Percentiles rank a stretch among this genome's conserved stretches.
phyloP scores from a whole-genome alignment of 35 echinoderm and acorn worm species.

The Hemicentrotus pulcherrimus region DNA sequence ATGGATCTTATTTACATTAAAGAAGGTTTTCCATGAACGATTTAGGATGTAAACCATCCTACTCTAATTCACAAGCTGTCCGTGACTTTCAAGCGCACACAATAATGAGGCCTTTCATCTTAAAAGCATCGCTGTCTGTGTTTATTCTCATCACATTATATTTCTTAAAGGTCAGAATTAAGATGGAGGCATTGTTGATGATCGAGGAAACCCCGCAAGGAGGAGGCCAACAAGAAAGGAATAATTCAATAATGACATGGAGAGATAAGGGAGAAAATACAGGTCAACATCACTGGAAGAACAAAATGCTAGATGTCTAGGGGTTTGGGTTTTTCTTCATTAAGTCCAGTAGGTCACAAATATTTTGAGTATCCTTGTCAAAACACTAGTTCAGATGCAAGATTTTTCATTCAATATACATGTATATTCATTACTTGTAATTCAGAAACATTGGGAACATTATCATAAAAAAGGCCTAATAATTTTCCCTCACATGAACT shows the following conservation, averaged over 20 bases:
- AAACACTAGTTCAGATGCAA: too few species aligned
- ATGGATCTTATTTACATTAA: too few species aligned
- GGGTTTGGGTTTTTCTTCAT: background rate
- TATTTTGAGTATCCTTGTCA: too few species aligned
- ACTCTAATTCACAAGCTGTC: background rate
- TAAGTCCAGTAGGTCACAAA: too few species aligned
- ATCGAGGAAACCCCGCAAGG: background rate
- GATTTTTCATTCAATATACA: too few species aligned
- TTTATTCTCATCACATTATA: background rate
- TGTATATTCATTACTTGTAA: too few species aligned
- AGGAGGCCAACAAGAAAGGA: background rate
- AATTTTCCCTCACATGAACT: too few species aligned
- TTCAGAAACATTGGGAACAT: too few species aligned
- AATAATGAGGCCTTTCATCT: background rate
- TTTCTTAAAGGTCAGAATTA: background rate
- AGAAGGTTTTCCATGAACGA: too few species aligned
- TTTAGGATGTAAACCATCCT: too few species aligned
- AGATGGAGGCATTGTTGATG: background rate
- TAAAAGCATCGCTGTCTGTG: background rate
- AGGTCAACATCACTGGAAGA: background rate
- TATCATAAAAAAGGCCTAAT: too few species aligned
- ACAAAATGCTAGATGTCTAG: background rate
- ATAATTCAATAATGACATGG: background rate
- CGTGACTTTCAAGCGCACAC: background rate
- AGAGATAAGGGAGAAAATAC: background rate